Percentiles rank a stretch among this genome's conserved stretches.
Conservation (phyloP, 2,888 invertebrate species). For the Epiperipatus broadwayi region DNA sequence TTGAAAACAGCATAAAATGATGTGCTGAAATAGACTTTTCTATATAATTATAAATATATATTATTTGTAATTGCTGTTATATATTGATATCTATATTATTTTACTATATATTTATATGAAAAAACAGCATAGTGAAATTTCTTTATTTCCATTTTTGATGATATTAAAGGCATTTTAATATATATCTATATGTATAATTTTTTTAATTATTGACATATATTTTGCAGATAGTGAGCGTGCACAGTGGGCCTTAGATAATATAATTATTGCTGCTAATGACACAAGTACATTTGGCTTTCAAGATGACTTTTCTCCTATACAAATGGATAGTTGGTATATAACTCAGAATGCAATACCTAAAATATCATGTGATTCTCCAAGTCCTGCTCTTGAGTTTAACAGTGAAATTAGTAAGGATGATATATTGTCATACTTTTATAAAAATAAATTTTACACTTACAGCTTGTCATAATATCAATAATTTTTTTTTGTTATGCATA, state of each 20-base stretch:
- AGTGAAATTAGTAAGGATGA: constrained; percentile 23
- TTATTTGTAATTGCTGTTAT: too few species aligned
- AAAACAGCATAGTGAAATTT: constrained; percentile 10
- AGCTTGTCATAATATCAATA: neutral
- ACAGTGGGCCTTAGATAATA: constrained; percentile 30
- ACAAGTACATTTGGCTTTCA: constrained; percentile 26
- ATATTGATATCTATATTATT: too few species aligned
- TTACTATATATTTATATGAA: too few species aligned
- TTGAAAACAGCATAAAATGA: too few species aligned
- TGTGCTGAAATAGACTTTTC: too few species aligned
- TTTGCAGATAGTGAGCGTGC: constrained; percentile 24
- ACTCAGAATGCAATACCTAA: constrained; percentile 26
- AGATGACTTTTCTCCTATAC: constrained; percentile 26
- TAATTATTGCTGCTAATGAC: constrained; percentile 28
- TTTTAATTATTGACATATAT: neutral
- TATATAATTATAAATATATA: too few species aligned
- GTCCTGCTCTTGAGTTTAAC: constrained; percentile 27
- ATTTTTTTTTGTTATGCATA: too few species aligned
- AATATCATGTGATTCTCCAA: constrained; percentile 25
- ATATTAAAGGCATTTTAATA: neutral
- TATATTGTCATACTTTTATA: too few species aligned
- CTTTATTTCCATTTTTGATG: neutral
- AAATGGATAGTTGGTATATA: constrained; percentile 27
- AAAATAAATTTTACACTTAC: neutral
- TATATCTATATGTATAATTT: neutral